phyloP scores from a whole-genome alignment of 2,888 invertebrate genomes.

The Stramonita haemastoma region DNA sequence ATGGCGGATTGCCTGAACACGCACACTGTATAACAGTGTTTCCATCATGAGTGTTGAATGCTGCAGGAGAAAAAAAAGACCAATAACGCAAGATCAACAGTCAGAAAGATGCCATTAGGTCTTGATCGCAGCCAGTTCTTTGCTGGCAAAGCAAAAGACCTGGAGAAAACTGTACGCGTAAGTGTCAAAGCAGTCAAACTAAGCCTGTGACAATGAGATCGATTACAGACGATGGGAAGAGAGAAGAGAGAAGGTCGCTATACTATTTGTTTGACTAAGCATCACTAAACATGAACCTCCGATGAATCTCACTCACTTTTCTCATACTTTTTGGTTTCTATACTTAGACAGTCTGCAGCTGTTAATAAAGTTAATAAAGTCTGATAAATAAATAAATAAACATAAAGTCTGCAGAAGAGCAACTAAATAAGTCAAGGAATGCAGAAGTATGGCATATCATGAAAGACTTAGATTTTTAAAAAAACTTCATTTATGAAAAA shows the following conservation, averaged over 20 bases:
- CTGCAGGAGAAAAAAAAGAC: not conserved
- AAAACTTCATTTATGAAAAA: too few relatives aligned
- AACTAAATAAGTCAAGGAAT: too few relatives aligned
- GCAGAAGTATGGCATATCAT: too few relatives aligned
- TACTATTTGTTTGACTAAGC: not conserved
- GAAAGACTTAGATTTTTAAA: too few relatives aligned
- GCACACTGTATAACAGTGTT: not conserved
- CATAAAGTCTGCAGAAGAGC: too few relatives aligned
- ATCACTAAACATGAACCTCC: not conserved
- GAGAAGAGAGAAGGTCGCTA: not conserved
- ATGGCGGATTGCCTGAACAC: constrained; percentile 34
- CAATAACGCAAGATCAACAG: not conserved
- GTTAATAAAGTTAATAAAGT: too few relatives aligned
- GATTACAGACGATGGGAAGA: not conserved
- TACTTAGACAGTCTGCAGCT: not conserved
- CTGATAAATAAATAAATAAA: too few relatives aligned
- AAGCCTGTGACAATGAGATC: not conserved
- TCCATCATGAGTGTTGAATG: too few relatives aligned
- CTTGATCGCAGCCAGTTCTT: constrained; percentile 65
- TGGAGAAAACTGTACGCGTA: constrained; percentile 61
- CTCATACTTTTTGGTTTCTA: not conserved
- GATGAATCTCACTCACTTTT: not conserved
- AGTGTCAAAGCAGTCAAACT: constrained; percentile 6
- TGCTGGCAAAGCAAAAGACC: constrained; percentile 60
- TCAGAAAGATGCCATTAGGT: constrained; percentile 64